Conservation (phyloP, 2,888 invertebrate species). For the Ethmia dodecea region DNA sequence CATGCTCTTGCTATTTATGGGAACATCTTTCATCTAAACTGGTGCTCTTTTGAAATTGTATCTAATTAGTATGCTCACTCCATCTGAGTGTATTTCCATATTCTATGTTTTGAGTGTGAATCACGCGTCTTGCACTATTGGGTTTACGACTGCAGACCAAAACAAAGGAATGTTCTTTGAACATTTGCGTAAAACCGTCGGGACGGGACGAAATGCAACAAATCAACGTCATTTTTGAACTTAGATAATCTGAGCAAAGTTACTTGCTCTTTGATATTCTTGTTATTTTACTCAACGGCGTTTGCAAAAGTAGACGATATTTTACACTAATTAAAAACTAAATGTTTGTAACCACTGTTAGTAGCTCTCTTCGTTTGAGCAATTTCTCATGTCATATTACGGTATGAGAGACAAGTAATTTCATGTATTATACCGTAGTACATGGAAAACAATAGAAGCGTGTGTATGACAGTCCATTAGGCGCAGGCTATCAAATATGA, state of each 20-base stretch:
- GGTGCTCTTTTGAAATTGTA: constrained; percentile 29
- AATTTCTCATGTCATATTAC: not conserved
- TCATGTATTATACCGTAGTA: constrained; percentile 51
- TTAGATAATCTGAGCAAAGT: no score
- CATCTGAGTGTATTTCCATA: constrained; percentile 32
- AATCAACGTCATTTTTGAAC: constrained; percentile 33
- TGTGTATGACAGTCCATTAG: constrained; percentile 67
- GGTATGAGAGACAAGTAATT: constrained; percentile 60
- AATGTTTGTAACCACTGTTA: no score
- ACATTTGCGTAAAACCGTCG: constrained; percentile 6
- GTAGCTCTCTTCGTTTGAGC: no score
- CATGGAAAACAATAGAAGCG: constrained; percentile 55
- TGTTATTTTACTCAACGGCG: no score
- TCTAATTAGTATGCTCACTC: constrained; percentile 33
- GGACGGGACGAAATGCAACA: constrained; percentile 31
- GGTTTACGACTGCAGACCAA: not conserved
- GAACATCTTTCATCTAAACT: constrained; percentile 18
- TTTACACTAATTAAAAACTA: no score
- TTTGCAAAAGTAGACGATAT: no score
- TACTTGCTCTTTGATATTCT: no score
- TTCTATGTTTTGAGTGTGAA: constrained; percentile 29
- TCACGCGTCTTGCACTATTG: constrained; percentile 24
- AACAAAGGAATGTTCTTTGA: constrained; percentile 16
- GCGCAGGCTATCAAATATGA: constrained; percentile 34
- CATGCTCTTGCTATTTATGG: constrained; percentile 12